Evolutionary conservation across 2,888 invertebrate genomes (phyloP).

Genomic region (Erpobdella octoculata): DNA sequence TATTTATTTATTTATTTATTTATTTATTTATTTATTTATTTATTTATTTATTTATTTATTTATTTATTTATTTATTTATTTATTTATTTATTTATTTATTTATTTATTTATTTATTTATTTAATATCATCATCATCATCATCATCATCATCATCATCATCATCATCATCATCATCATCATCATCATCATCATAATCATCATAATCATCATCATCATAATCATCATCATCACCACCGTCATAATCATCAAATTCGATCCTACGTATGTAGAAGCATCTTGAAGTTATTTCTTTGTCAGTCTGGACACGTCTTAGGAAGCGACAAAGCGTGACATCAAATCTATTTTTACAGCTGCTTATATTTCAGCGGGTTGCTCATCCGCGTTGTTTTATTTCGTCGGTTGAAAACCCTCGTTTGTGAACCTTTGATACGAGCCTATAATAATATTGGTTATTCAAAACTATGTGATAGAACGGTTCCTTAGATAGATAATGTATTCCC

Average conservation of each 20-base stretch:
- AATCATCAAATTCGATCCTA: neutral
- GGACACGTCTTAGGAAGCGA: no score
- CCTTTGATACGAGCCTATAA: no score
- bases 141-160: neutral
- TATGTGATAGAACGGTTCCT: no score
- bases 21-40: neutral
- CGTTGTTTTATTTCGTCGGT: no score
- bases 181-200: slow-evolving; percentile 1
- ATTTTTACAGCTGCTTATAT: no score
- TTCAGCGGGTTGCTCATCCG: no score
- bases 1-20: neutral
- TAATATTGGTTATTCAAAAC: no score
- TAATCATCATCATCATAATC: neutral
- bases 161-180: neutral
- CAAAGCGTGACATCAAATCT: no score
- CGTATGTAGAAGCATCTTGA: no score
- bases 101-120: neutral
- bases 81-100: neutral
- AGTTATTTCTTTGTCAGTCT: no score
- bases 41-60: neutral
- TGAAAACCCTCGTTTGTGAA: no score
- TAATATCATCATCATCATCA: neutral
- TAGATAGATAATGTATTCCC: no score
- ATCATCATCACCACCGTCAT: neutral
- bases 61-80: neutral